Evolutionary conservation across 2,113 vertebrate genomes (phyloP).

Genomic region (Cochlearius cochlearius): DNA sequence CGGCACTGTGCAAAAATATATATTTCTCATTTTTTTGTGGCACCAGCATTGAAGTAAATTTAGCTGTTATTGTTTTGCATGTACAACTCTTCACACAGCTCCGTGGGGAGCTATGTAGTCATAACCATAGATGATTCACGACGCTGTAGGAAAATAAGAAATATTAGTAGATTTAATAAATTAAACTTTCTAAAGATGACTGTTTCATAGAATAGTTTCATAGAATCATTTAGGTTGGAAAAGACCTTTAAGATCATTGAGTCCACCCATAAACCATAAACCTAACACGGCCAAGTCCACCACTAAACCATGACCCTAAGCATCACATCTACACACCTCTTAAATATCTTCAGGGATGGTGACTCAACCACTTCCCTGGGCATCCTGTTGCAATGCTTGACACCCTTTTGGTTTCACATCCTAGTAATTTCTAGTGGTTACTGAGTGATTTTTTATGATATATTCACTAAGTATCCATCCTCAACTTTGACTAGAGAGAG

Average conservation of each 20-base stretch:
- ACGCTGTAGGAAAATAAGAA: background rate
- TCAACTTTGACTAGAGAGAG: background rate
- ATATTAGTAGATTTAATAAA: slow-evolving; percentile 8
- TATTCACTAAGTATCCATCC: background rate
- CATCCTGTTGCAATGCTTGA: too few species aligned
- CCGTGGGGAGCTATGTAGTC: background rate
- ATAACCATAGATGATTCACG: background rate
- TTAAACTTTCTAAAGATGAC: background rate
- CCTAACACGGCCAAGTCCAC: too few species aligned
- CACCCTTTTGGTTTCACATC: background rate
- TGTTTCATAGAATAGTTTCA: background rate
- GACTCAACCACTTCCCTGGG: too few species aligned
- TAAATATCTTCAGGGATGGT: too few species aligned
- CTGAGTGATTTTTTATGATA: background rate
- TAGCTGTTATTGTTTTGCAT: background rate
- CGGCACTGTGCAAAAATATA: background rate
- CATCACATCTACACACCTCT: too few species aligned
- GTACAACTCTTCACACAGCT: background rate
- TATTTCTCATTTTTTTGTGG: background rate
- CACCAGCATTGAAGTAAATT: background rate
- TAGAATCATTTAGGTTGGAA: too few species aligned
- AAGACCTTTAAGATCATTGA: too few species aligned
- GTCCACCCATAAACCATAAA: too few species aligned
- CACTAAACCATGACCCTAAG: too few species aligned
- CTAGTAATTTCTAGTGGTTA: background rate